Percentiles rank a stretch among this genome's conserved stretches.
phyloP scores from a whole-genome alignment of 1,140 invertebrate species.

The Eueides isabella region DNA sequence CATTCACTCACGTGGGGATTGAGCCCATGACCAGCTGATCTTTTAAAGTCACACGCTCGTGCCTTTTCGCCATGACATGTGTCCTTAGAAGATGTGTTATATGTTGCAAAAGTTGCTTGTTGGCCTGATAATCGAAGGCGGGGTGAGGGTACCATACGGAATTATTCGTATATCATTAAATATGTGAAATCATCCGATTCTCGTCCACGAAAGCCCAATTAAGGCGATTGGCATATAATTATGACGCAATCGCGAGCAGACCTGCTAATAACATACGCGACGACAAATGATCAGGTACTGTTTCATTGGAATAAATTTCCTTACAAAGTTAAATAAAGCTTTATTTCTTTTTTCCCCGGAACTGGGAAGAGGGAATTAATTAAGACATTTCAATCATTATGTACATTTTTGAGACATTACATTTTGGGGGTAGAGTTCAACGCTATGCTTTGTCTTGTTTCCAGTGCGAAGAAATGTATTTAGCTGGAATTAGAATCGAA shows the following conservation, averaged over 20 bases:
- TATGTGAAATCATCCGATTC: constrained; percentile 11
- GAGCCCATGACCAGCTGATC: too few species aligned
- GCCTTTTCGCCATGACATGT: too few species aligned
- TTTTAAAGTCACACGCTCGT: too few species aligned
- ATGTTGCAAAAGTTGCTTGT: not conserved
- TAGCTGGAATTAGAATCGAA: too few species aligned
- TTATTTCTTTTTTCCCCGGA: not conserved
- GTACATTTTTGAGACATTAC: too few species aligned
- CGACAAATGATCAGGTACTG: not conserved
- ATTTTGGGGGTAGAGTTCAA: too few species aligned
- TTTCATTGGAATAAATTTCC: not conserved
- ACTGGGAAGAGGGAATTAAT: too few species aligned
- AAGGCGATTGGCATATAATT: constrained; percentile 10
- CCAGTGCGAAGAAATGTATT: too few species aligned
- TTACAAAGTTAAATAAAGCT: not conserved
- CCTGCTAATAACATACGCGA: not conserved
- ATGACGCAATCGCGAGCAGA: constrained; percentile 7
- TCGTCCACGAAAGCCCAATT: constrained; percentile 9
- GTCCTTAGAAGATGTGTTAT: too few species aligned
- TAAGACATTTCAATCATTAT: too few species aligned
- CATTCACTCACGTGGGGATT: too few species aligned
- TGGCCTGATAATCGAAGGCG: not conserved
- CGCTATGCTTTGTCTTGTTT: too few species aligned
- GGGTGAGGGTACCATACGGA: not conserved
- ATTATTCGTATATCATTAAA: constrained; percentile 4